Evolutionary conservation across 2,888 invertebrate species (phyloP).

Genomic region (Prionchulus punctatus): DNA sequence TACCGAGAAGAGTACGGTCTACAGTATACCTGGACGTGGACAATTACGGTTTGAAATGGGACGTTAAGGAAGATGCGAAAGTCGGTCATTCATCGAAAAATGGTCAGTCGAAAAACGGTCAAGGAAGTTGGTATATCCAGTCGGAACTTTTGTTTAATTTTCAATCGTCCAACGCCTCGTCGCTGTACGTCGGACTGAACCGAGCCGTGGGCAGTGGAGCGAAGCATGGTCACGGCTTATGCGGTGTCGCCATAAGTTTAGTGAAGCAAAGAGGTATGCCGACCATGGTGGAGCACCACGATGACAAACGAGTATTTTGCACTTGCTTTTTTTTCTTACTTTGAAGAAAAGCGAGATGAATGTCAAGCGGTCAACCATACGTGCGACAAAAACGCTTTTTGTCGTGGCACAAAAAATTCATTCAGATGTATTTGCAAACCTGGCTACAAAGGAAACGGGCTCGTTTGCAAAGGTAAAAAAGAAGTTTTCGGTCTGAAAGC

Average conservation of each 20-base stretch:
- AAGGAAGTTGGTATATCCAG: neutral
- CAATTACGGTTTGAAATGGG: neutral
- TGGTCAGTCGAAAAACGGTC: neutral
- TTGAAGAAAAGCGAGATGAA: conserved; percentile 14
- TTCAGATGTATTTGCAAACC: conserved; percentile 19
- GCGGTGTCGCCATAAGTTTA: neutral
- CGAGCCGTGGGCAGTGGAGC: neutral
- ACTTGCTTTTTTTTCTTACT: too few relatives aligned
- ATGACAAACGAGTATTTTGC: too few relatives aligned
- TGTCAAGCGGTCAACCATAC: conserved; percentile 16
- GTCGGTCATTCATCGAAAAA: too few relatives aligned
- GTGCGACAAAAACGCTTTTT: conserved; percentile 19
- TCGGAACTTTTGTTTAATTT: neutral
- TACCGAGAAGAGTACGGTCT: neutral
- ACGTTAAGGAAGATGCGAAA: neutral
- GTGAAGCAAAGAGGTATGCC: conserved; percentile 2
- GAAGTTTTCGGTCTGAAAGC: neutral
- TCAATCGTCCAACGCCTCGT: neutral
- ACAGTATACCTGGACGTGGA: neutral
- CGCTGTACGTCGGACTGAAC: conserved; percentile 1
- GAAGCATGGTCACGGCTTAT: conserved; percentile 1
- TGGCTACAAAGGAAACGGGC: conserved; percentile 23
- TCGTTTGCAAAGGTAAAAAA: conserved; percentile 18
- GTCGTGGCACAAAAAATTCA: conserved; percentile 16
- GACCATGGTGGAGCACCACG: too few relatives aligned